Percentiles rank a stretch among this genome's conserved stretches.
phyloP scores from a whole-genome alignment of 2,797 vertebrate species.

The Bufotes viridis region DNA sequence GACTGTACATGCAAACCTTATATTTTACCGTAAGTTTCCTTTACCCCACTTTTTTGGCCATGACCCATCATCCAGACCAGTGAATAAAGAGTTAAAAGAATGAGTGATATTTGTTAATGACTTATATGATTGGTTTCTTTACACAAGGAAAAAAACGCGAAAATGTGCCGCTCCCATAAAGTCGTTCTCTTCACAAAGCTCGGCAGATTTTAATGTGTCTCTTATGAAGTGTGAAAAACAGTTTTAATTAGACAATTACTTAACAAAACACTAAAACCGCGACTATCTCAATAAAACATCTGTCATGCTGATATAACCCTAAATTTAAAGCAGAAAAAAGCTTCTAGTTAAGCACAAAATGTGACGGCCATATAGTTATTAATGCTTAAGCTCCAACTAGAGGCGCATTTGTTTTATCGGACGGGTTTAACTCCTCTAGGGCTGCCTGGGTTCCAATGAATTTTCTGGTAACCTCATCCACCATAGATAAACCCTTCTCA shows the following conservation, averaged over 20 bases:
- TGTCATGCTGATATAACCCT: conserved; percentile 55
- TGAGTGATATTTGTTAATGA: not conserved
- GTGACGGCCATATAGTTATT: conserved; percentile 42
- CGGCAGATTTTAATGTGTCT: conserved; percentile 61
- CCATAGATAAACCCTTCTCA: not conserved
- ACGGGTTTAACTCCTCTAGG: not conserved
- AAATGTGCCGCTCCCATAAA: conserved; percentile 25
- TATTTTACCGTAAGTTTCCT: not conserved
- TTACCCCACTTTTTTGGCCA: not conserved
- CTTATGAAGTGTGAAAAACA: conserved; percentile 63
- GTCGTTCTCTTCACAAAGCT: conserved; percentile 38
- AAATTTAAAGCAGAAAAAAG: conserved; percentile 30
- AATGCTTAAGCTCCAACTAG: conserved; percentile 16
- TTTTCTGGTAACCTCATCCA: not conserved
- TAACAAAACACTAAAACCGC: conserved; percentile 63
- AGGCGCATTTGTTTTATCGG: not conserved
- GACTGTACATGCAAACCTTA: not conserved
- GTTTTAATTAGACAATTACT: conserved; percentile 64
- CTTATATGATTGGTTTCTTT: conserved; percentile 25
- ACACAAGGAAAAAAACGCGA: not conserved
- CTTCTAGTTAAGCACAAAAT: conserved; percentile 53
- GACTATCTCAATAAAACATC: conserved; percentile 60
- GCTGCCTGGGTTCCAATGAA: not conserved
- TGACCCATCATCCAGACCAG: not conserved
- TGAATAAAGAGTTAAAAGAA: not conserved